A percentile compares a stretch with the other conserved stretches of the same genome.
phyloP scores from a whole-genome alignment of 2,797 vertebrate species.

The Tapirus indicus region DNA sequence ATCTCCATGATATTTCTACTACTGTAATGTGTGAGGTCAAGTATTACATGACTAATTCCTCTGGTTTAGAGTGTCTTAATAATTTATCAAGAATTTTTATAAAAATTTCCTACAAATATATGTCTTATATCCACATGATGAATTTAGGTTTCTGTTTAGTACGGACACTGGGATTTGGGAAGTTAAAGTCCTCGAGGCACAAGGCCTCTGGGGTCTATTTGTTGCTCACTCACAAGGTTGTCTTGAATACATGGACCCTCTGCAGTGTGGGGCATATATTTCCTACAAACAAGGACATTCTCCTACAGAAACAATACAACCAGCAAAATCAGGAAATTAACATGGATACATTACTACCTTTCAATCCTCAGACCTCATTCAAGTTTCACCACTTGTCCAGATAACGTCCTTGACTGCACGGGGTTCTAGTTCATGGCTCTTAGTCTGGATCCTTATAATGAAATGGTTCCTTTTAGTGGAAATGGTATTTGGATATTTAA shows the following conservation, averaged over 20 bases:
- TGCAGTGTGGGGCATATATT: fast-evolving
- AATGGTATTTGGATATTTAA: neutral
- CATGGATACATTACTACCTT: fast-evolving
- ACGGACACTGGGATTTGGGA: neutral
- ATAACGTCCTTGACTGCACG: neutral
- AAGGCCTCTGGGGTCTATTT: neutral
- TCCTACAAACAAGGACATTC: neutral
- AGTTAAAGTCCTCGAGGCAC: neutral
- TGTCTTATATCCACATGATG: neutral
- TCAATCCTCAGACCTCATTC: neutral
- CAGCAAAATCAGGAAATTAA: neutral
- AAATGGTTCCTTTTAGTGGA: neutral
- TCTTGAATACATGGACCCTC: neutral
- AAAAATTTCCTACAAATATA: neutral
- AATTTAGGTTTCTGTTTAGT: neutral
- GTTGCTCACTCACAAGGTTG: neutral
- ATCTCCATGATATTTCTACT: neutral
- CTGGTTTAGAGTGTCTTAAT: neutral
- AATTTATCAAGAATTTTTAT: neutral
- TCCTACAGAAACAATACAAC: neutral
- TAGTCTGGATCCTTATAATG: neutral
- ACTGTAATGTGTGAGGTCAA: fast-evolving
- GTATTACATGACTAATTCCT: neutral
- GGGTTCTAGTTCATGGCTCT: neutral
- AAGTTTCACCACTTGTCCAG: neutral